Conservation (phyloP, 2,797 vertebrate genomes). For the Microtus californicus region DNA sequence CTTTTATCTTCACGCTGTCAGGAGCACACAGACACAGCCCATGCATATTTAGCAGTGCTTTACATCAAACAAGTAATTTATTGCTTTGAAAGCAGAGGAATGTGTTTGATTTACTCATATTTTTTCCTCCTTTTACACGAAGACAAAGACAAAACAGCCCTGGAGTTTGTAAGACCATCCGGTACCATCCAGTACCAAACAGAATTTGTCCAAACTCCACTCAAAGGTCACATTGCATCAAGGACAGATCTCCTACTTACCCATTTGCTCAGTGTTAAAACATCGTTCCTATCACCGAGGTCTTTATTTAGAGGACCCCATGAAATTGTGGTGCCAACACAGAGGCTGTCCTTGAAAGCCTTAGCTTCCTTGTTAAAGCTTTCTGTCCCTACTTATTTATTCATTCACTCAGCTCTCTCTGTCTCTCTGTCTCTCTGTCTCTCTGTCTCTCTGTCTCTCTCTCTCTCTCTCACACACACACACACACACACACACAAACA, state of each 20-base stretch:
- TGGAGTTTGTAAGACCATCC: background rate
- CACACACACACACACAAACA: background rate
- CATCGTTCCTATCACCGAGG: background rate
- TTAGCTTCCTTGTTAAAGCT: constrained; percentile 8
- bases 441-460: too few relatives aligned
- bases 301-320: background rate
- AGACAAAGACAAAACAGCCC: constrained; percentile 22
- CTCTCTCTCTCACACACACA: background rate
- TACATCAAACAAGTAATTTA: constrained; percentile 52
- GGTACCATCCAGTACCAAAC: background rate
- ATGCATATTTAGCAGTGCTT: constrained; percentile 31
- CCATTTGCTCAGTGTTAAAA: background rate
- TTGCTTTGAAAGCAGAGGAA: constrained; percentile 25
- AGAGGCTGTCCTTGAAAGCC: background rate
- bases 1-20: constrained; percentile 51
- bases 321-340: background rate
- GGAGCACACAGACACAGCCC: constrained; percentile 18
- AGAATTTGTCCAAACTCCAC: background rate
- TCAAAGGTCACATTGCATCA: background rate
- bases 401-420: background rate
- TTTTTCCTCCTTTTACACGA: constrained; percentile 4
- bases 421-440: background rate
- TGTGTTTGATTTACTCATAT: constrained; percentile 37
- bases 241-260: fast-evolving
- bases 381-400: background rate